Percentiles rank a stretch among this genome's conserved stretches.
These are phyloP conservation scores for Pituophis catenifer DNA, from an alignment of 2,113 vertebrate genomes.

Conservation along the genomic window DNA sequence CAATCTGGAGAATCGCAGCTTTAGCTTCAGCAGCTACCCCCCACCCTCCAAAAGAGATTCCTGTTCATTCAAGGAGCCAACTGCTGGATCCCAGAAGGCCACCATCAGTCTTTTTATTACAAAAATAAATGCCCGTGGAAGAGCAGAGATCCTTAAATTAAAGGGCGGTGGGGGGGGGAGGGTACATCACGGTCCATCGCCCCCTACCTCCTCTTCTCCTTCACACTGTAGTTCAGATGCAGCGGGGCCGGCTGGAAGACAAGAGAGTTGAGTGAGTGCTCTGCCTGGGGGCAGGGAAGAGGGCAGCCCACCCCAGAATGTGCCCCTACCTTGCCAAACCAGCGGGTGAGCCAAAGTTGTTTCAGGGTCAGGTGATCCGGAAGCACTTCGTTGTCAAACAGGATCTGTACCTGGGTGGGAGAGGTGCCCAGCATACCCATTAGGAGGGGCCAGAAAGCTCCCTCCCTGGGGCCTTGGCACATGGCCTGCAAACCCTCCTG, in stretches of 20 bases:
- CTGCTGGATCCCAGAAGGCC: rapidly evolving
- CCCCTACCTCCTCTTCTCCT: slow-evolving; percentile 76
- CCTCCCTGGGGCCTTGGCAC: rapidly evolving
- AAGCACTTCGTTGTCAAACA: slow-evolving; percentile 73
- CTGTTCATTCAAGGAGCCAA: too few species aligned
- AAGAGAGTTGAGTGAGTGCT: not conserved
- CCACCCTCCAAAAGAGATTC: rapidly evolving
- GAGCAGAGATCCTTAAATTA: slow-evolving; percentile 63
- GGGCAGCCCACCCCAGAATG: not conserved
- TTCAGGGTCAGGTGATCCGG: slow-evolving; percentile 81
- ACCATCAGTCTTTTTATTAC: slow-evolving; percentile 61
- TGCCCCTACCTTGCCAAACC: slow-evolving; percentile 75
- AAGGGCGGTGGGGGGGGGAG: slow-evolving; percentile 35
- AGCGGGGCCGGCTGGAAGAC: slow-evolving; percentile 69
- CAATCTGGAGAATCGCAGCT: not conserved
- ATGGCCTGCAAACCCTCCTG: rapidly evolving
- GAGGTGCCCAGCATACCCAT: rapidly evolving
- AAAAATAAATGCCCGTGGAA: slow-evolving; percentile 69
- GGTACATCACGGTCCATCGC: not conserved
- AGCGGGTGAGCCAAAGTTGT: slow-evolving; percentile 76
- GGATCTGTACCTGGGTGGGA: slow-evolving; percentile 65
- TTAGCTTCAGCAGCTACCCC: rapidly evolving
- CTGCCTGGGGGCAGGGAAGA: rapidly evolving
- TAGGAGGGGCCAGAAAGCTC: too few species aligned
- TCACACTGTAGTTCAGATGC: slow-evolving; percentile 77